Base-by-base conservation (phyloP, 2,888 invertebrate genomes). In the Phengaris alcon region DNA sequence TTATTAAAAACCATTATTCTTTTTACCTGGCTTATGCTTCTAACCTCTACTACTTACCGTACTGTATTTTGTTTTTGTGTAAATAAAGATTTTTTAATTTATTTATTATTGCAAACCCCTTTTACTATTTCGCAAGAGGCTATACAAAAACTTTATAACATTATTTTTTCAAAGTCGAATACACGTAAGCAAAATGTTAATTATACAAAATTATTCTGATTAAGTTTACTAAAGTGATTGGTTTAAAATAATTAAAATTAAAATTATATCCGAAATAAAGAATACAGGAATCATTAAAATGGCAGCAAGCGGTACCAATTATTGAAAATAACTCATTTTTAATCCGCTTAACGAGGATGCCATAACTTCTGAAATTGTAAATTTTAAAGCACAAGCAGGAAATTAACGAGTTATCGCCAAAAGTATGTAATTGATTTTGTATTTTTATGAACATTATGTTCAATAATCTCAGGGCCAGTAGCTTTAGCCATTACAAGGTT, bases 301-400 rank as follows among this genome's bases (percentile, higher is more conserved):
- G 52, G 72, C 72, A 35, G 52, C 70, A 22, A 68, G 35, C 54
- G 72, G 35, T 54, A 54, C 54, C 51, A 52, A 72, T 72, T 72
- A 72, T 72, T 72, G 72, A 72, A 72, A 72, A 72, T 72, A 72
- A 72, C 54, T 72, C 72, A 72, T 72, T 72, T 72, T 72, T 72
- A 72, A 72, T 72, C 72, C 72, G 54, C 72, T 72, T 72, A 52
- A 72, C 52, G 72, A 72, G 69, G 69, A 69, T 52, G 72, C 13
- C 54, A 72, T 72, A 72, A 52, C 48, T 72, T 72, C 52, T 72
- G 72, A 54, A 72, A 54, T 72, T 72, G 72, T 51, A 54, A 54
- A 54, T 72, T 72, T 72, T 54, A 72, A 72, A 72, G 13, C 12
- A 68, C 22, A 52, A 35, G 9, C 22, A 35, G 52, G 15, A 13